A percentile compares a stretch with the other conserved stretches of the same genome.
phyloP scores from a whole-genome alignment of 2,797 vertebrate species.

The Neosilurus hyrtlii region DNA sequence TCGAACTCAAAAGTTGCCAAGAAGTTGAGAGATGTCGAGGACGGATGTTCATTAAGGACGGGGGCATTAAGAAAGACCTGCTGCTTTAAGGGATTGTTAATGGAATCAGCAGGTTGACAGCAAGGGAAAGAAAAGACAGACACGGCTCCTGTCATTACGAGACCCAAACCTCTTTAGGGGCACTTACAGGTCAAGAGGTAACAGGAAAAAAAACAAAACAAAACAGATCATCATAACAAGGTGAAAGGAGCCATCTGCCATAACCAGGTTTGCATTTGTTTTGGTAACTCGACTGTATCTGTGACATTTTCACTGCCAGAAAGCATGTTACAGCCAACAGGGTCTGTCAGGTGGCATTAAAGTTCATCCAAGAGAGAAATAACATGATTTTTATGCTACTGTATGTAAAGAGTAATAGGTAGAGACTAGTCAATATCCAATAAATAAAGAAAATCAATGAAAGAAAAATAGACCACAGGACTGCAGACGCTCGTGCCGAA shows the following conservation, averaged over 20 bases:
- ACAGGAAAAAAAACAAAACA: conserved; percentile 12
- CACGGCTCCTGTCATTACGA: conserved; percentile 44
- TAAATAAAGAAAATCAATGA: background rate
- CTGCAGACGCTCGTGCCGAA: too few species aligned
- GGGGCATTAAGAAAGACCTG: conserved; percentile 10
- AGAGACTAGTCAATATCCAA: too few species aligned
- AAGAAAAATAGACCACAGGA: background rate
- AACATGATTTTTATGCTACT: background rate
- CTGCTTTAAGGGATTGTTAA: conserved; percentile 26
- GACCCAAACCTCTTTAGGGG: conserved; percentile 38
- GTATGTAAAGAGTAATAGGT: background rate
- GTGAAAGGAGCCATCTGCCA: conserved; percentile 26
- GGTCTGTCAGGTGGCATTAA: conserved; percentile 28
- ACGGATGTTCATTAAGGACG: conserved; percentile 38
- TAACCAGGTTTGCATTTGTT: conserved; percentile 17
- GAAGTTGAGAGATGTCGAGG: background rate
- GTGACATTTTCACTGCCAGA: conserved; percentile 21
- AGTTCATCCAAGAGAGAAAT: conserved; percentile 16
- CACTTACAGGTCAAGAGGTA: conserved; percentile 42
- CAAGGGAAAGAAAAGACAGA: conserved; percentile 14
- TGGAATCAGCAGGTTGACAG: conserved; percentile 19
- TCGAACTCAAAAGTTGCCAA: conserved; percentile 13
- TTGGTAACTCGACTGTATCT: conserved; percentile 19
- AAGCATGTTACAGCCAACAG: conserved; percentile 8
- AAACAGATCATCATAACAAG: conserved; percentile 43